Conservation (phyloP, 2,888 invertebrate species). For the Lymantria monacha region DNA sequence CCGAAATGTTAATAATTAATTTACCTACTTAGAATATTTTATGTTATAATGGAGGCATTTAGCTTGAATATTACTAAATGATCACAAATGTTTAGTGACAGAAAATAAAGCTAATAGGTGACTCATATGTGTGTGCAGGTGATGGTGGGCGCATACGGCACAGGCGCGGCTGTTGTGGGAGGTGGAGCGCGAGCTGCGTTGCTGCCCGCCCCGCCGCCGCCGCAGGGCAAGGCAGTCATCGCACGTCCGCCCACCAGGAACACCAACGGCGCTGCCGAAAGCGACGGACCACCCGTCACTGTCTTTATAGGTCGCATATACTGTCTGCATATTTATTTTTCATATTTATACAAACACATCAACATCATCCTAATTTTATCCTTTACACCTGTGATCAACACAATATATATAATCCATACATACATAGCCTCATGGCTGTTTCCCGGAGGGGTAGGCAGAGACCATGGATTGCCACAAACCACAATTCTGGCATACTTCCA, state of each 20-base stretch:
- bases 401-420: not conserved
- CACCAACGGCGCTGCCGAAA: constrained; percentile 62
- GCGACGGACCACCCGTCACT: constrained; percentile 94
- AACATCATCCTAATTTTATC: not conserved
- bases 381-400: not conserved
- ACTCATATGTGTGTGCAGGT: constrained; percentile 41
- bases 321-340: too few species aligned
- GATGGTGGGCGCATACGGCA: constrained; percentile 71
- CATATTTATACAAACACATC: not conserved
- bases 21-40: too few species aligned
- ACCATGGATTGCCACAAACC: too few species aligned
- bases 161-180: constrained; percentile 18
- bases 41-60: too few species aligned
- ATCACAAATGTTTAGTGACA: too few species aligned
- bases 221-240: constrained; percentile 45
- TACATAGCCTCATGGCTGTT: too few species aligned
- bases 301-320: constrained; percentile 97
- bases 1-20: too few species aligned
- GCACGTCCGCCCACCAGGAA: constrained; percentile 59
- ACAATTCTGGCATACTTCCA: too few species aligned
- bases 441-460: too few species aligned
- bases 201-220: constrained; percentile 25
- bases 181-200: constrained; percentile 38
- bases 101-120: too few species aligned
- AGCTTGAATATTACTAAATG: too few species aligned